Conservation (phyloP, 1,140 invertebrate species). For the Penaeus chinensis region DNA sequence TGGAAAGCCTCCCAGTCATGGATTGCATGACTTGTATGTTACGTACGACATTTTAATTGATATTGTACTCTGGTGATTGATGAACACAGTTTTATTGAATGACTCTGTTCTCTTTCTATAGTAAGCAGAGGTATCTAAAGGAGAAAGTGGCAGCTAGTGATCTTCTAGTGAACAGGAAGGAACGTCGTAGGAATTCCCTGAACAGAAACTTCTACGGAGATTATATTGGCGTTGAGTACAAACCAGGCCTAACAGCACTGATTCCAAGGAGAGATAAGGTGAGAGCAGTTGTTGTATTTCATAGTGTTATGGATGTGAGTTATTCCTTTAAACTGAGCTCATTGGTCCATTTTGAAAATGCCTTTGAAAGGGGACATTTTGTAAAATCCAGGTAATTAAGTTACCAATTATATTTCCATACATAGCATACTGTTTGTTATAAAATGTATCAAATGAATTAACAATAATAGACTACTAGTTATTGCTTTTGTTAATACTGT, state of each 20-base stretch:
- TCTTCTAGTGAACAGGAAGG: constrained; percentile 78
- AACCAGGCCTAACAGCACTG: constrained; percentile 73
- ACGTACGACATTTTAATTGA: neutral
- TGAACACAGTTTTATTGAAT: neutral
- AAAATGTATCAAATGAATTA: no score
- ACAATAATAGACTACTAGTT: no score
- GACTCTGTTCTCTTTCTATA: constrained; percentile 3
- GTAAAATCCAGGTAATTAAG: no score
- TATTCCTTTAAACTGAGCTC: neutral
- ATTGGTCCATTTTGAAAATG: neutral
- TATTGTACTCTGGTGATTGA: neutral
- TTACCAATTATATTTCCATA: no score
- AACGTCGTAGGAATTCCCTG: constrained; percentile 76
- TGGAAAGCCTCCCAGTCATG: no score
- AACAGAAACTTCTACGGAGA: constrained; percentile 82
- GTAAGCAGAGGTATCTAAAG: constrained; percentile 70
- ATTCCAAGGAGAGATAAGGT: constrained; percentile 78
- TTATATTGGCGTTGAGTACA: constrained; percentile 79
- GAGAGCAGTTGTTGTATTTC: neutral
- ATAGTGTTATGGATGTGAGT: neutral
- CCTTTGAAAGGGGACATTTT: neutral
- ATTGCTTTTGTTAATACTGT: no score
- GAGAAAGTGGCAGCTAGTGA: constrained; percentile 74
- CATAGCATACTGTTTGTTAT: no score
- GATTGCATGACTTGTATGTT: neutral